Base-by-base conservation (phyloP, 1,140 invertebrate genomes). In the Drosophila micromelanica region DNA sequence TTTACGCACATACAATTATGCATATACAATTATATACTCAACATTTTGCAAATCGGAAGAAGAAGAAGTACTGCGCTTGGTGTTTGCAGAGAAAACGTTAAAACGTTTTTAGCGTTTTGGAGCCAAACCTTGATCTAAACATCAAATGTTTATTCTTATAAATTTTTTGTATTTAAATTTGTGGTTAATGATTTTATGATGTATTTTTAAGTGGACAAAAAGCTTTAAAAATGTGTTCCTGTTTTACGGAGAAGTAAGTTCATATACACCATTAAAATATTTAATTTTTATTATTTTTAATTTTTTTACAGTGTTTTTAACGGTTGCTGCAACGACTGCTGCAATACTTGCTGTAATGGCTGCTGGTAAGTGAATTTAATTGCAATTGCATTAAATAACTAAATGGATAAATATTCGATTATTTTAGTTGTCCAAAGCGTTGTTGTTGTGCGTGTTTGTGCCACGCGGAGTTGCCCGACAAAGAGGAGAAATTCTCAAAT, bases 401-500 rank as follows among this genome's bases (percentile, higher is more conserved):
- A 38, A 38, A 38, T 38, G 2, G 20, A 23, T 23, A 23, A 27
- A 27, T 27, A 6, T 5, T 27, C 5, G 0, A n/a, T n/a, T n/a
- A n/a, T n/a, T n/a, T n/a, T n/a, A 9, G 7, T 35, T 35, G 32
- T 35, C 67, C 49, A 2, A 35, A 12, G 5, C 7, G 20, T 13
- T 43, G 17, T 45, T 48, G 40, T 23, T 17, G 43, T 48, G 7
- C 7, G 13, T 32, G 68, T 23, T 43, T 45, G 9, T 15, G 35
- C n/a, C 17, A 32, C 5, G 17, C 35, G 2, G 40, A 57, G 6
- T 5, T 42, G 12, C 3, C 11, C 0, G 32, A 17, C 1, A 17
- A 20, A 0, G 80, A 78, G 20, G 67, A 70, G 23, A 85, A 85
- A 61, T 85, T 85, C 38, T 86, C 81, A 6, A 68, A 86, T 35